These are phyloP conservation scores for Marcusenius ussheri DNA, from an alignment of 2,113 vertebrate genomes.

Conservation along the genomic window DNA sequence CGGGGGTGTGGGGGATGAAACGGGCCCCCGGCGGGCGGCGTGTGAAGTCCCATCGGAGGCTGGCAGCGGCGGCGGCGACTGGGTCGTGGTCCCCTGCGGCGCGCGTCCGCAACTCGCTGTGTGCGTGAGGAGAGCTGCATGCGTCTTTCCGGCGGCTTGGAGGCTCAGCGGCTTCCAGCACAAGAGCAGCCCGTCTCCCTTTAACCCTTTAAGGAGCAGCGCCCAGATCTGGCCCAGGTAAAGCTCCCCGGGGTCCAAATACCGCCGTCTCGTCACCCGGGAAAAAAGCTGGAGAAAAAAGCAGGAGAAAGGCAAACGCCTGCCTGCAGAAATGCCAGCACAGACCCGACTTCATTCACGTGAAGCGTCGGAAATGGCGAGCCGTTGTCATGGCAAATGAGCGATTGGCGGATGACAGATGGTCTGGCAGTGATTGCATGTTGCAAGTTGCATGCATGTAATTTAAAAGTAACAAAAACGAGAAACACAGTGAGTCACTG, in stretches of 20 bases:
- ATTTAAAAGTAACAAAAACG: slow-evolving; percentile 1
- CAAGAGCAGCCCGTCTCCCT: slow-evolving; percentile 35
- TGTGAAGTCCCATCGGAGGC: slow-evolving; percentile 14
- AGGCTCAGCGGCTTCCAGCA: slow-evolving; percentile 26
- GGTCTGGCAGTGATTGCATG: neutral
- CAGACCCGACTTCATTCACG: neutral
- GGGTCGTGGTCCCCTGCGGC: neutral
- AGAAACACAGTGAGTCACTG: neutral
- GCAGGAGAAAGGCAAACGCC: neutral
- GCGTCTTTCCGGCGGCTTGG: neutral
- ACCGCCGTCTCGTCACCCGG: neutral
- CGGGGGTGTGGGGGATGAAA: slow-evolving; percentile 26
- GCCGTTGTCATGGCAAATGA: slow-evolving; percentile 15
- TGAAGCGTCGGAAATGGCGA: neutral
- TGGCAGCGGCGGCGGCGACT: neutral
- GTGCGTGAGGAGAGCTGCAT: neutral
- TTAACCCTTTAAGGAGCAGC: slow-evolving; percentile 49
- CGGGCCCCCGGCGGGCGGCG: slow-evolving; percentile 15
- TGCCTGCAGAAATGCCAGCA: neutral
- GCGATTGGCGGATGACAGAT: neutral
- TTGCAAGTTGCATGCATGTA: neutral
- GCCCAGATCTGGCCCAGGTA: slow-evolving; percentile 23
- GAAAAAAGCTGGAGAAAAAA: neutral
- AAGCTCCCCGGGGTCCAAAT: neutral
- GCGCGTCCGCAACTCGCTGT: neutral